Evolutionary conservation across 92 coral and sea anemone species (phyloP), one percentile per base, ranked within the genome.

Genomic region (Epizoanthus fatuus): DNA sequence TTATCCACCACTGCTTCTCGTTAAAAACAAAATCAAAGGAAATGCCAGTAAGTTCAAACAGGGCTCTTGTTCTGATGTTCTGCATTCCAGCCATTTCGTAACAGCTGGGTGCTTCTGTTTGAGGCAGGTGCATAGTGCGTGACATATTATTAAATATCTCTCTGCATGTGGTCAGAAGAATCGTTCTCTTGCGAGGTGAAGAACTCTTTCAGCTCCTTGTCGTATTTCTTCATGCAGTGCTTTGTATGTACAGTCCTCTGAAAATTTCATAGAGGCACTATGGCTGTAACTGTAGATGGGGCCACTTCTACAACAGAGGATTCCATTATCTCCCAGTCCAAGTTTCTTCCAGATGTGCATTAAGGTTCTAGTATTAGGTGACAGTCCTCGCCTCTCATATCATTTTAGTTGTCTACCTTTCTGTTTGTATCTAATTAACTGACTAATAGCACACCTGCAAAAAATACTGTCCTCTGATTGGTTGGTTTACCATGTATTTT

Each of bases 111-210:
- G 69, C 7, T 80, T 79, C 52, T 83, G 87, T 25, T 68, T 68
- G 12, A 68, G 79, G 40, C 79, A 68, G 5, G 68, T 56, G 8
- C 68, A 83, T n/a, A 83, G 19, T 83, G 51, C n/a, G 87, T 83
- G n/a, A 83, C 87, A 70, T 69, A 83, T 4, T 83, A 79, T 40
- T 66, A 38, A 32, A 69, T 83, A 12, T 83, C 80, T 2, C 69
- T 60, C 70, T 71, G 70, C 80, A 83, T 83, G n/a, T 42, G 87
- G 87, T 80, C 87, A 71, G 37, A 69, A 83, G 59, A 83, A 83
- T 37, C 80, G 39, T 56, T 83, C 81, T 20, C 70, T 45, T 5
- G 87, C 87, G 9, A 72, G 76, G 42, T 82, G 80, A 9, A 82
- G 22, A 51, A 83, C 81, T 58, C 87, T n/a, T 65, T 58, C 80